Base-by-base conservation (phyloP, 2,113 vertebrate species). In the Meles meles region DNA sequence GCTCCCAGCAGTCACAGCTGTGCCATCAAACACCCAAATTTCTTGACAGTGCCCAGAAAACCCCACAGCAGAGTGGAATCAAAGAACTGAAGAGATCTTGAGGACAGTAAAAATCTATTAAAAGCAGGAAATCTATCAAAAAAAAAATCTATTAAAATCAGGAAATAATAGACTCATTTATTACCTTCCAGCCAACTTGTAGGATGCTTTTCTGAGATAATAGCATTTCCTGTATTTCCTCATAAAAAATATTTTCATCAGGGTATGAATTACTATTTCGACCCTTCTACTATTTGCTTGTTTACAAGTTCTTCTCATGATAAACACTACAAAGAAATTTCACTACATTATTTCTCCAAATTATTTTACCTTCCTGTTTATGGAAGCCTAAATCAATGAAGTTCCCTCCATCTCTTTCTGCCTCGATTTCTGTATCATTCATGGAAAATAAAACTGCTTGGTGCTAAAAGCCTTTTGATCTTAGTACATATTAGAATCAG, bases 141-240 rank as follows among this genome's bases (percentile, higher is more conserved):
- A n/a, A n/a, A 88, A 31, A 59, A 88, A 91, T 39, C 69, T 95
- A 49, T 39, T 59, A 61, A 88, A 91, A 96, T 93, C 42, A 71
- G 71, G 29, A 85, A 95, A 90, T 76, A 65, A 85, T 55, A 84
- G 65, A 23, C 21, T 52, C 52, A 91, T 72, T 61, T 92, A 47
- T 76, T 82, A 61, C 49, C 59, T 77, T 89, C 88, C 31, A 79
- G 49, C 20, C 17, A 89, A 86, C 21, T n/a, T 82, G 13, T 83
- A 72, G 23, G 37, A 94, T 72, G 9, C 27, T 79, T 34, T 82
- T 93, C 47, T 79, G 31, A 95, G 59, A 86, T 92, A 87, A 90
- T 74, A 71, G 21, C 29, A 65, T 82, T 88, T 84, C 67, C 3
- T 93, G 0, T 44, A 74, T 85, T 92, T 96, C 4, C 81, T 85